Percentiles rank a stretch among this genome's conserved stretches.
phyloP scores from a whole-genome alignment of 2,113 vertebrate genomes.

The Tragulus kanchil region DNA sequence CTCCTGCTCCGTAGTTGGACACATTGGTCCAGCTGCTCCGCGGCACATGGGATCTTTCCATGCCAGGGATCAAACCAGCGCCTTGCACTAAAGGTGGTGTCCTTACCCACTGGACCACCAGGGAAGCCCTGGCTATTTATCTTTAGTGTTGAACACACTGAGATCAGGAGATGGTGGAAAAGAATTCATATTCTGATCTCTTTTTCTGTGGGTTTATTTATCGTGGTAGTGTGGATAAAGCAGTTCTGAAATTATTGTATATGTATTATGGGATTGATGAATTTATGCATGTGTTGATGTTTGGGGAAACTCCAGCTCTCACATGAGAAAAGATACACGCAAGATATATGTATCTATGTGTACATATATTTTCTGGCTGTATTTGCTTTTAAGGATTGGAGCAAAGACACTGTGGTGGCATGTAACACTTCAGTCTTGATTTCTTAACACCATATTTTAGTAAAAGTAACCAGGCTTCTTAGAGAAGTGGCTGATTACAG shows the following conservation, averaged over 20 bases:
- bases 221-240: neutral
- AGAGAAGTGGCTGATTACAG: neutral
- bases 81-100: too few relatives aligned
- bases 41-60: too few relatives aligned
- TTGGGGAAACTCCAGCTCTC: slow-evolving; percentile 2
- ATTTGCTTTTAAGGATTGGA: neutral
- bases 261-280: neutral
- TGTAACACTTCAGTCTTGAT: neutral
- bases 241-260: slow-evolving; percentile 43
- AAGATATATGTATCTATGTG: neutral
- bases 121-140: too few relatives aligned
- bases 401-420: neutral
- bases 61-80: too few relatives aligned
- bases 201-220: slow-evolving; percentile 1
- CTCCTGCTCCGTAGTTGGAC: too few relatives aligned
- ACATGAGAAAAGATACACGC: neutral
- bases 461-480: neutral
- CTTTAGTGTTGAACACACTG: neutral
- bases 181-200: slow-evolving; percentile 37
- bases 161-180: neutral
- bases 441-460: neutral
- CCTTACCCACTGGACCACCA: too few relatives aligned
- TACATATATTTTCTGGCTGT: neutral
- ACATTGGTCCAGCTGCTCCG: too few relatives aligned
- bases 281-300: slow-evolving; percentile 33